Base-by-base conservation (phyloP, 1,140 invertebrate genomes). In the Microplitis mediator region DNA sequence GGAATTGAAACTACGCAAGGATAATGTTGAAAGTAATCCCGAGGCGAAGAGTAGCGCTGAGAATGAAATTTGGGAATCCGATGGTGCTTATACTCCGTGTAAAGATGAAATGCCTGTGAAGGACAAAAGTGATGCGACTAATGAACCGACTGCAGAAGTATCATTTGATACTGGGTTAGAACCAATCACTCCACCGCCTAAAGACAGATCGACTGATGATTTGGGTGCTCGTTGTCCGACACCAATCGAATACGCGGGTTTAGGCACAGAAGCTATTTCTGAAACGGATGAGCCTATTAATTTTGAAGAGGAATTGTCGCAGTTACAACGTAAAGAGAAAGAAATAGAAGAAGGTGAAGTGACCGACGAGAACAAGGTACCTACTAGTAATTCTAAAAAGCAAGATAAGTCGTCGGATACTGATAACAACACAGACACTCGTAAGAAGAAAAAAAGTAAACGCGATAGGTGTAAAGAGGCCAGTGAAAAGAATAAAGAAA, bases 401-500 rank as follows among this genome's bases (percentile, higher is more conserved):
- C 68, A 73, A 11, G 69, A n/a, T 11, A 66, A 74, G 16, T 60
- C 23, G 1, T 65, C 62, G 3, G 76, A 79, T 0, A 75, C 74
- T 8, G 83, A 85, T 31, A 45, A 45, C 39, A 86, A 90, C 4
- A 87, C 88, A 9, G 75, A 80, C 36, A 84, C 83, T 63, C 75
- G 81, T 23, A 84, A 80, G 51, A 79, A 78, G 50, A 84, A 83
- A 61, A 83, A 83, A 34, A 82, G 88, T 23, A 87, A 87, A 63
- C 85, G 86, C 14, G 83, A 86, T 13, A 87, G 86, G 4, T 74
- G 70, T 35, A 80, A 77, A 81, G 91, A 86, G 84, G 91, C 85
- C 78, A 86, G 64, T 75, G 91, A 88, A 82, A 91, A 79, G 77
- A 90, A 79, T 85, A 92, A 85, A 86, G 91, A 88, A 85, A 88